Evolutionary conservation across 2,888 invertebrate species (phyloP), one percentile per base, ranked within the genome.

Genomic region (Busseola fusca): DNA sequence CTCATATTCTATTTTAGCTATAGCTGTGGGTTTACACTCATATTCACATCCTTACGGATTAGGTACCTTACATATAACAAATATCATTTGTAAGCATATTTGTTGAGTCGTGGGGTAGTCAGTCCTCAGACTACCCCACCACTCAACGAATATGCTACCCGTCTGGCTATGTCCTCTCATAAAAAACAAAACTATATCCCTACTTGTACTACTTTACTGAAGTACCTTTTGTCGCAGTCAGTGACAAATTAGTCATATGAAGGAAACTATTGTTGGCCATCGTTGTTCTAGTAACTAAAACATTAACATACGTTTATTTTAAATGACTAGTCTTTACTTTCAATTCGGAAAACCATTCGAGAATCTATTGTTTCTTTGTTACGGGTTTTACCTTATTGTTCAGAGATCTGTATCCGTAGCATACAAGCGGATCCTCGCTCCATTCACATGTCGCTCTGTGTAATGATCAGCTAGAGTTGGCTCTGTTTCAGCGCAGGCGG

Each of bases 391-490:
- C 84, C 80, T 87, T 80, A 79, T 85, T 87, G 73, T 82, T 83
- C 81, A 84, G 69, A 85, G 76, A 86, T 84, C 85, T 84, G 85
- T 92, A 91, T 93, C 91, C 75, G 89, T 88, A 87, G 87, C 71
- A 75, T 86, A 78, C 82, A 80, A 87, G 88, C 87, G 88, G 88
- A 89, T 88, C 84, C 81, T 87, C 83, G 83, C 76, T 79, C 90
- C 90, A 95, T 95, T 93, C 91, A 94, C 89, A 85, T 91, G 93
- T 93, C 92, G 87, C 90, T 92, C 90, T 91, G 80, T 80, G 71
- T 88, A 90, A 90, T 92, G 87, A 89, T 87, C 87, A 90, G 86
- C 82, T 89, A 90, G 91, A 95, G 90, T 92, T 94, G 90, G 91
- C 92, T 93, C 92, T 93, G 92, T 94, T 94, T 92, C 92, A 92